Base-by-base conservation (phyloP, 2,797 vertebrate genomes). In the Ibycter americanus region DNA sequence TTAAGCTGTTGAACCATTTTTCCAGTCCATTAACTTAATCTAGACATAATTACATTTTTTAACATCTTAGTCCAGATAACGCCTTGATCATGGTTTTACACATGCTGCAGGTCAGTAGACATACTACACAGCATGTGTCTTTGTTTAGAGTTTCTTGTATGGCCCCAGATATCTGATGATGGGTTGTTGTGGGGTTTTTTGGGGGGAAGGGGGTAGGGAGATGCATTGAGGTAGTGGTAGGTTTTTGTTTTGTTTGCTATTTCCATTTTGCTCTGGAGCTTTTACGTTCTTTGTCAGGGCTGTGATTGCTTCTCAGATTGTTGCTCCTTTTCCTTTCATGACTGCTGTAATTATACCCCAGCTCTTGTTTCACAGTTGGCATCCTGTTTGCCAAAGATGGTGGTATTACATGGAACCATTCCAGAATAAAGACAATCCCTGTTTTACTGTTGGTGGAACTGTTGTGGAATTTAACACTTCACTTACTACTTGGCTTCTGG, bases 11-110 rank as follows among this genome's bases (percentile, higher is more conserved):
- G 46, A 76, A 61, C 61, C 40, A 85, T 97, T 97, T 96, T 95
- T 73, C 94, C 83, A 97, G 36, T 22, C 58, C 84, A 95, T 96
- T 97, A 93, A 73, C 76, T 95, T 93, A 83, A 93, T 91, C 95
- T 93, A 95, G 73, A 55, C 23, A 40, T 91, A 84, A 93, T 96
- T 92, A 78, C 29, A 38, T 94, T 91, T 95, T 96, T 97, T 87
- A 67, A 81, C 65, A 67, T 88, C 44, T 89, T 87, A 34, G 83
- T 87, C 84, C 59, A 85, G 47, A 90, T 83, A 89, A 86, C 1
- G 8, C 26, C 5, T 32, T 83, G 65, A 74, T 89, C 4, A 13
- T 88, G 61, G 38, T 63, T 77, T 51, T 92, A 80, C 42, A 67
- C 85, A 80, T 29, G 32, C 61, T 83, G n/a, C 8, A 58, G 31